Base-by-base conservation (phyloP, 2,888 invertebrate species). In the Spodoptera picta region DNA sequence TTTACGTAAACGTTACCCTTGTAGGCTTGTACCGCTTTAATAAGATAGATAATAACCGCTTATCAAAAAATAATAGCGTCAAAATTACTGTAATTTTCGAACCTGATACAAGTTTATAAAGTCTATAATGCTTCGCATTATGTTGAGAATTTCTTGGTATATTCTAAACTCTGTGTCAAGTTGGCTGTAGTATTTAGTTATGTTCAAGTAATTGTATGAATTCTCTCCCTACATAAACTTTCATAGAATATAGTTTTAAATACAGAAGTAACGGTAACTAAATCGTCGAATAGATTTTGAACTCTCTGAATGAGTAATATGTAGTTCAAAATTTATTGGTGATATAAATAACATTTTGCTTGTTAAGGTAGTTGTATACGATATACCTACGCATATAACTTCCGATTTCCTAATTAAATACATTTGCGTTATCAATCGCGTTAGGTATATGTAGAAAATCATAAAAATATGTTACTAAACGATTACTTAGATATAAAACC, bases 31-130 rank as follows among this genome's bases (percentile, higher is more conserved):
- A 31, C 11, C 12, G 52, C 36, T 42, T 60, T 69, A 61, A 65
- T 69, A 60, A 59, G 43, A 12, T 49, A 44, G 48, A 31, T 36
- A 57, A 51, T 63, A 59, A 63, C 47, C 60, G 55, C 48, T 60
- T 48, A 59, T 14, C 48, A 65, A 61, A 73, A 69, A 68, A 52
- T 71, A 62, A 74, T 51, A 49, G 60, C 46, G 49, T 45, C 55
- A 65, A 67, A 68, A 71, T 67, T 60, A 57, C 48, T 24, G 60
- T 48, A 23, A 67, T 75, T 65, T 60, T 24, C 47, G 42, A 61
- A 63, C 58, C 48, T 64, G 50, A 9, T 43, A 52, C 44, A 44
- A 48, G 19, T 58, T 51, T n/a, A 14, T 31, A 9, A 45, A 42
- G 9, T 52, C 54, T 56, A 59, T 63, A 67, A 67, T 49, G 14